Conservation (phyloP, 2,888 invertebrate species). For the Leptopterna dolabrata region DNA sequence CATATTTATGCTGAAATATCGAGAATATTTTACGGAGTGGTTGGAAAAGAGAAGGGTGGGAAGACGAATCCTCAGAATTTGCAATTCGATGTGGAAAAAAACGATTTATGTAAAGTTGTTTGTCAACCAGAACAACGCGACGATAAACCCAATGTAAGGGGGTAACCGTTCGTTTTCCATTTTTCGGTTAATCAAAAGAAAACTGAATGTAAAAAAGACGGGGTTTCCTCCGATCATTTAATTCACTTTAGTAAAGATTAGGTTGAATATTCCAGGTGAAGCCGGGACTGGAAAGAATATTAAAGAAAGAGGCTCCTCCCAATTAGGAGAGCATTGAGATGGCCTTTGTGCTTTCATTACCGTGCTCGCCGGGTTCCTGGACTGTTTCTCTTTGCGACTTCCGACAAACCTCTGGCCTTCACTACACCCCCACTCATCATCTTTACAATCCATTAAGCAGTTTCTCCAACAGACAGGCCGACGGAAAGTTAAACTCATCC, state of each 20-base stretch:
- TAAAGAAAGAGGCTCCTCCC: slow-evolving; percentile 16
- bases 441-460: background rate
- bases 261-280: slow-evolving; percentile 12
- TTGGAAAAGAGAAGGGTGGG: background rate
- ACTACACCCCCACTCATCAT: background rate
- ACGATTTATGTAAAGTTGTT: slow-evolving; percentile 2
- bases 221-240: slow-evolving; percentile 21
- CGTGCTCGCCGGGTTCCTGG: background rate
- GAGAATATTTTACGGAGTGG: background rate
- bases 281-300: slow-evolving; percentile 18
- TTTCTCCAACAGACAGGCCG: background rate
- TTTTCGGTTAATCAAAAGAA: slow-evolving; percentile 20
- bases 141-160: background rate
- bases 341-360: slow-evolving; percentile 43
- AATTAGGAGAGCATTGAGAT: slow-evolving; percentile 35
- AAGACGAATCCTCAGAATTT: background rate
- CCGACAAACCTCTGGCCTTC: background rate
- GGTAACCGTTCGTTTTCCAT: background rate
- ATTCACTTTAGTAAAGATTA: slow-evolving; percentile 39
- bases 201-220: background rate
- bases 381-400: slow-evolving; percentile 6
- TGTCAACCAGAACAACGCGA: background rate
- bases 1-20: background rate
- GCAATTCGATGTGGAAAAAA: background rate
- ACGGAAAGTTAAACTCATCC: background rate